Evolutionary conservation across 2,113 vertebrate genomes (phyloP), one percentile per base, ranked within the genome.

Genomic region (Dunckerocampus dactyliophorus): DNA sequence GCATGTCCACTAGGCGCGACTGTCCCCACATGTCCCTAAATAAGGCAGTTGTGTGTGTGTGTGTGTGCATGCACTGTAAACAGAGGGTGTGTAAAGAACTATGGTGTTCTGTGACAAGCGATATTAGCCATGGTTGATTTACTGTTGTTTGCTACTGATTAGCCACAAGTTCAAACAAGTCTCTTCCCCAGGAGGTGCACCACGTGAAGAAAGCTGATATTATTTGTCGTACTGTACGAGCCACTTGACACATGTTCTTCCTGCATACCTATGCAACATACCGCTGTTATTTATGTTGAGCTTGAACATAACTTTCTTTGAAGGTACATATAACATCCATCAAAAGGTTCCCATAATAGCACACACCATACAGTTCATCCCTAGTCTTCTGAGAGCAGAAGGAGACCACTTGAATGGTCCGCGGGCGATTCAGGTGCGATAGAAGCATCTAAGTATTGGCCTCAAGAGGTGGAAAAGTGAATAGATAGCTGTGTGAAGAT

Each of bases 91-190:
- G 58, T 22, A 19, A 4, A 19, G 7, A 34, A 34, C 4, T 5
- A 61, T 85, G 69, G 64, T 67, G 59, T 62, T 70, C 80, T 80
- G 76, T 75, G 76, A 81, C 50, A 49, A 47, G 37, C 47, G 16
- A 76, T 76, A 66, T 80, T 66, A 60, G 49, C 56, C 37, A 9
- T 57, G 67, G 54, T 47, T 87, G 82, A 88, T 83, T 88, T 81
- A 81, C 62, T 61, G 65, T 62, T 8, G 21, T 68, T 69, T 60
- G 34, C 47, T 59, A 51, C 73, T 68, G 58, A 84, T 72, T 21
- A 58, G 28, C 51, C 61, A 55, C 80, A 76, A 73, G 75, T 79
- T 87, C 20, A 78, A 82, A 75, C 81, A 82, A 51, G 65, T 55
- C 48, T 19, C 49, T 59, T 60, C 28, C 43, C 59, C 59, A 15